A percentile compares a stretch with the other conserved stretches of the same genome.
Evolutionary conservation across 2,888 invertebrate genomes (phyloP).

Genomic region (Caenorhabditis macrosperma): DNA sequence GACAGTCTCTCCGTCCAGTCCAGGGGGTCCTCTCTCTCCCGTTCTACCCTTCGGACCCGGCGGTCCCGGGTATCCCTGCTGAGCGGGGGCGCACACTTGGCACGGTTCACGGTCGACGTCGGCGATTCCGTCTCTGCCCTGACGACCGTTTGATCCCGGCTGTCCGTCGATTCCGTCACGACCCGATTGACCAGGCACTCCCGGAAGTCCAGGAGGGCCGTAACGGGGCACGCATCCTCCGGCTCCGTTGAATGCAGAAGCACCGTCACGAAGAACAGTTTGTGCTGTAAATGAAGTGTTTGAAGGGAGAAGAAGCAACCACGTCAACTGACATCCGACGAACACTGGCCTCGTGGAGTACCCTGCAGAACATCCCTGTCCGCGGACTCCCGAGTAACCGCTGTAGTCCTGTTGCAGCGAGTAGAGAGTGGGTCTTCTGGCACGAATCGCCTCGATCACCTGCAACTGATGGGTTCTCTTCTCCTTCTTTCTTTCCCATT

Average conservation of each 20-base stretch:
- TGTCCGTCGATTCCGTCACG: conserved; percentile 52
- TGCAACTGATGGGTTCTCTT: conserved; percentile 4
- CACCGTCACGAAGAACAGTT: conserved; percentile 30
- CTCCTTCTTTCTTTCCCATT: neutral
- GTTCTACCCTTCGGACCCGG: conserved; percentile 54
- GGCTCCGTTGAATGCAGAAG: conserved; percentile 26
- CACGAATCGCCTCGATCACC: conserved; percentile 47
- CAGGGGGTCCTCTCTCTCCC: conserved; percentile 50
- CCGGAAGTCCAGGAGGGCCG: conserved; percentile 58
- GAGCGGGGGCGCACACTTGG: conserved; percentile 57
- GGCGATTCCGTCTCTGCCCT: conserved; percentile 53
- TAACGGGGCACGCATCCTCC: conserved; percentile 44
- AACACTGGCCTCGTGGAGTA: conserved; percentile 39
- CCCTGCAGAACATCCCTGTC: conserved; percentile 34
- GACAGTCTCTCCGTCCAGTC: conserved; percentile 52
- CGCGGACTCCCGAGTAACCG: conserved; percentile 6
- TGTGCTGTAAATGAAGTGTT: conserved; percentile 14
- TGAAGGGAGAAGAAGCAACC: neutral
- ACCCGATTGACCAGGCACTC: conserved; percentile 45
- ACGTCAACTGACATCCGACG: conserved; percentile 32
- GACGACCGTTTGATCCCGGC: conserved; percentile 40
- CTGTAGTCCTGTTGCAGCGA: conserved; percentile 30
- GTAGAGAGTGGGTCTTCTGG: conserved; percentile 42
- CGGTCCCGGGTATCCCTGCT: conserved; percentile 53
- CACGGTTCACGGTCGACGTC: conserved; percentile 58